A percentile compares a stretch with the other conserved stretches of the same genome.
Conservation (phyloP, 2,113 vertebrate genomes). For the Aphelocoma coerulescens region DNA sequence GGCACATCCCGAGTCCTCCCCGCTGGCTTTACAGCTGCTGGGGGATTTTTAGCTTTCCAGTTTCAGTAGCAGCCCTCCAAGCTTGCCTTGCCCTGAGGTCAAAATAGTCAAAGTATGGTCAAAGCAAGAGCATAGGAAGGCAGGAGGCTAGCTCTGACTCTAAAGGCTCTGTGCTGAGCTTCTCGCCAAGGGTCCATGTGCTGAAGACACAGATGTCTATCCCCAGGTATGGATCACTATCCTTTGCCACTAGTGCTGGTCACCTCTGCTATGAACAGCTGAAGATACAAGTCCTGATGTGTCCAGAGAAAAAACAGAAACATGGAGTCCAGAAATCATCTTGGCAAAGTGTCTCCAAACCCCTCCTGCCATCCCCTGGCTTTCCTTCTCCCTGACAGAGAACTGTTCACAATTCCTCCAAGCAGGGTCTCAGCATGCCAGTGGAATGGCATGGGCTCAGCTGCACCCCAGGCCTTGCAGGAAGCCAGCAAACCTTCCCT, state of each 20-base stretch:
- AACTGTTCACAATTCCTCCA: background rate
- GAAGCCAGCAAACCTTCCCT: background rate
- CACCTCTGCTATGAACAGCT: background rate
- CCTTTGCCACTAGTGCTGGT: background rate
- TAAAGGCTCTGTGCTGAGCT: background rate
- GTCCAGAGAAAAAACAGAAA: background rate
- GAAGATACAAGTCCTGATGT: background rate
- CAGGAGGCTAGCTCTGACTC: background rate
- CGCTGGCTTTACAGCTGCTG: background rate
- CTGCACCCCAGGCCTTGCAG: background rate
- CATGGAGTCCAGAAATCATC: background rate
- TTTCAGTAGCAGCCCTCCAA: background rate
- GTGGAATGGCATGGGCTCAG: background rate
- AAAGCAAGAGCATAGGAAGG: background rate
- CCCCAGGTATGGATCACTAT: background rate
- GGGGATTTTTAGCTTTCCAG: constrained; percentile 3
- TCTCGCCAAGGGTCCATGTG: background rate
- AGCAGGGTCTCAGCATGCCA: background rate
- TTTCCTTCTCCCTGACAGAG: background rate
- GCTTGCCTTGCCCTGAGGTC: background rate
- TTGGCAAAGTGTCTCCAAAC: background rate
- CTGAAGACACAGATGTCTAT: background rate
- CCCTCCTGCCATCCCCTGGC: background rate
- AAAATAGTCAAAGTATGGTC: background rate
- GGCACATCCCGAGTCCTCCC: constrained; percentile 2